phyloP scores from a whole-genome alignment of 2,113 vertebrate genomes.

The Neoarius graeffei region DNA sequence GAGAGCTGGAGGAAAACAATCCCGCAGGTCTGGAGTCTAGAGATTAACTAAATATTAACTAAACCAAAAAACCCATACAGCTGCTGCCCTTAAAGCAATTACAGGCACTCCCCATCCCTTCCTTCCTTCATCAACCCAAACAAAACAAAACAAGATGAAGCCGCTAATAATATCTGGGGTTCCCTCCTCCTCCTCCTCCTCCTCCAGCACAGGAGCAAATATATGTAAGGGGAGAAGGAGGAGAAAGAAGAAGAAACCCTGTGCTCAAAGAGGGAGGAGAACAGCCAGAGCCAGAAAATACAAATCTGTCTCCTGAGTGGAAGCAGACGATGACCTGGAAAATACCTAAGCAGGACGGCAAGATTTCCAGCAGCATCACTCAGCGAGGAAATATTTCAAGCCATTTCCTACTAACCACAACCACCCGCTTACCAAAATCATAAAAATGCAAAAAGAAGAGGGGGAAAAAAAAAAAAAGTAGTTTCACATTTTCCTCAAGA shows the following conservation, averaged over 20 bases:
- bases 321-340: conserved; percentile 55
- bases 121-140: conserved; percentile 29
- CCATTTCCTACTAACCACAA: conserved; percentile 19
- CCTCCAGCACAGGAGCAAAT: conserved; percentile 11
- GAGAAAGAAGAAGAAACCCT: not conserved
- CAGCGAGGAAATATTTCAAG: conserved; percentile 9
- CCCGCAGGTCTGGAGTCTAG: conserved; percentile 77
- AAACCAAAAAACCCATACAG: conserved; percentile 63
- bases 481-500: not conserved
- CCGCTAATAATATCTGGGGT: conserved; percentile 32
- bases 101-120: conserved; percentile 29
- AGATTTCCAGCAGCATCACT: conserved; percentile 41
- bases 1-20: conserved; percentile 74
- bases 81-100: conserved; percentile 54
- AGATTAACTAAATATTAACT: conserved; percentile 85
- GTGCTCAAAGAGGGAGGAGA: conserved; percentile 20
- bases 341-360: conserved; percentile 54
- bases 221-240: conserved; percentile 1
- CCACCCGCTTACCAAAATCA: conserved; percentile 3
- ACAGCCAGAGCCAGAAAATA: conserved; percentile 28
- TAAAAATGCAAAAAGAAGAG: not conserved
- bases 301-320: conserved; percentile 30
- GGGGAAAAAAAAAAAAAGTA: not conserved
- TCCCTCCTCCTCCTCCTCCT: not conserved
- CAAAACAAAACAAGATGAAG: not conserved